Conservation (phyloP, 2,113 vertebrate species). For the Xiphophorus hellerii region DNA sequence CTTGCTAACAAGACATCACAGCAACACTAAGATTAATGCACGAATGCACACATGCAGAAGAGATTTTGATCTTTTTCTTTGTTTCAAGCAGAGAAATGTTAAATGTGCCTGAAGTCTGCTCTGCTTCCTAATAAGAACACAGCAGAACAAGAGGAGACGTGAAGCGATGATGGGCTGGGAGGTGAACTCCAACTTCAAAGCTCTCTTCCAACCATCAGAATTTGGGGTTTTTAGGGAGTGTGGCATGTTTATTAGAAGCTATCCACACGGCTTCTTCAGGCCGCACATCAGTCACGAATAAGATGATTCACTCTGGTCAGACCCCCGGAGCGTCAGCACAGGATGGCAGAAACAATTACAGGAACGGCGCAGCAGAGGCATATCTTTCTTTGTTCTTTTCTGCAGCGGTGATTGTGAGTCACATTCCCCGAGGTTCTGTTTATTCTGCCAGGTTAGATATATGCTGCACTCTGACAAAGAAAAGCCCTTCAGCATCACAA, state of each 20-base stretch:
- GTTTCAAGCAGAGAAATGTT: constrained; percentile 10
- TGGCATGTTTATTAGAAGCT: constrained; percentile 45
- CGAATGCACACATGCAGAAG: neutral
- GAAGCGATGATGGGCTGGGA: constrained; percentile 31
- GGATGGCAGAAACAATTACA: constrained; percentile 14
- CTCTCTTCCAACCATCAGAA: constrained; percentile 40
- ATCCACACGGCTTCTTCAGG: constrained; percentile 31
- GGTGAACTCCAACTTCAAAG: constrained; percentile 60
- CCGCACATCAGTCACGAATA: constrained; percentile 4
- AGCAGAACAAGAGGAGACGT: constrained; percentile 46
- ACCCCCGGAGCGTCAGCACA: neutral
- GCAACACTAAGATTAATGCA: constrained; percentile 25
- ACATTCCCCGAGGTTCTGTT: constrained; percentile 13
- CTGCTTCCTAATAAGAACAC: constrained; percentile 56
- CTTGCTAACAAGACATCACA: constrained; percentile 16
- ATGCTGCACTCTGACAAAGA: constrained; percentile 15
- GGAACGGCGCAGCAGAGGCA: neutral
- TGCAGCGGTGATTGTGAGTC: constrained; percentile 17
- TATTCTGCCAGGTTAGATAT: constrained; percentile 19
- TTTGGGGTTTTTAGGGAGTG: constrained; percentile 37
- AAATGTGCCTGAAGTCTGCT: constrained; percentile 39
- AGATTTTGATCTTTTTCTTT: constrained; percentile 28
- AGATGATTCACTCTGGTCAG: constrained; percentile 27
- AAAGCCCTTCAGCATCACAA: constrained; percentile 27
- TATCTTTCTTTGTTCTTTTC: neutral